A percentile compares a stretch with the other conserved stretches of the same genome.
These are phyloP conservation scores for Dipodomys ordii DNA, from an alignment of 2,113 vertebrate genomes.

Conservation along the genomic window DNA sequence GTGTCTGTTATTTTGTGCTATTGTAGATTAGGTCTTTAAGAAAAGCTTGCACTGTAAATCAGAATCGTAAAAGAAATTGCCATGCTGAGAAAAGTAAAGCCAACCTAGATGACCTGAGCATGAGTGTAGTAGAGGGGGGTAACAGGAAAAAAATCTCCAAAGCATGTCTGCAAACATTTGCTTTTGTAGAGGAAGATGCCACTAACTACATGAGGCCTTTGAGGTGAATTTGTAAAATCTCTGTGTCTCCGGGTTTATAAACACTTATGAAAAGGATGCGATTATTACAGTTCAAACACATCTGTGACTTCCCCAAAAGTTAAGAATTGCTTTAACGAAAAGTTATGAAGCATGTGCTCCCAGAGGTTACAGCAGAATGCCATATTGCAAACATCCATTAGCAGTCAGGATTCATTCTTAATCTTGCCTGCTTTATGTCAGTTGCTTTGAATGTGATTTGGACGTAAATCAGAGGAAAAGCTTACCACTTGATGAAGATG, in stretches of 20 bases:
- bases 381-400: background rate
- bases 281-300: background rate
- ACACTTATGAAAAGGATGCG: background rate
- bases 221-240: background rate
- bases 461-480: background rate
- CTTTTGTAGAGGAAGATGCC: background rate
- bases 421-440: background rate
- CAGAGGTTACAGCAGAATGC: background rate
- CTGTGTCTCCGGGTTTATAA: background rate
- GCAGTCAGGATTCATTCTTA: background rate
- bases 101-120: background rate
- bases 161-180: background rate
- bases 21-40: background rate
- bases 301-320: background rate
- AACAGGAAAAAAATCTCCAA: background rate
- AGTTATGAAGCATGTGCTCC: background rate
- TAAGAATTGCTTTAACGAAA: background rate
- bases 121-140: background rate
- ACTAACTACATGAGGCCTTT: background rate
- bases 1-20: background rate
- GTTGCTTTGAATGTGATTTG: background rate
- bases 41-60: conserved; percentile 8
- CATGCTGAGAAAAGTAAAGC: background rate
- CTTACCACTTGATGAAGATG: background rate
- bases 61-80: background rate